Base-by-base conservation (phyloP, 2,113 vertebrate species). In the Osmerus mordax region DNA sequence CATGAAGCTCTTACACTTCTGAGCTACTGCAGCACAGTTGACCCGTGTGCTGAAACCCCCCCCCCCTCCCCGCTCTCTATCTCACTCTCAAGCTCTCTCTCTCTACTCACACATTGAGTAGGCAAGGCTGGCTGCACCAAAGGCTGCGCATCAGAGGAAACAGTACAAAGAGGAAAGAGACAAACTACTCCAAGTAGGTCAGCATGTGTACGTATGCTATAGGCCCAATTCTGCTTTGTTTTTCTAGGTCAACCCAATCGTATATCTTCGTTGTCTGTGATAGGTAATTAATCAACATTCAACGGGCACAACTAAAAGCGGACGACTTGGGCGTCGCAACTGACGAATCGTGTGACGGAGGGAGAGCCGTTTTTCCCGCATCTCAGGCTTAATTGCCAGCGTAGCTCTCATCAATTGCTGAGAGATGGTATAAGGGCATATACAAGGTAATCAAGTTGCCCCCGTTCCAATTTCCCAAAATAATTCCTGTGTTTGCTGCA, bases 401-500 rank as follows among this genome's bases (percentile, higher is more conserved):
- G 71, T 75, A 76, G 85, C 77, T 67, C 72, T 84, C 72, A 89
- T 84, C 90, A 89, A 88, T 83, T 86, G 87, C 74, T 25, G 71
- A 51, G 73, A 85, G 83, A 84, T 77, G 81, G 84, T 89, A 82
- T 87, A 69, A 84, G 80, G 83, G 81, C 84, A 78, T 67, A 78
- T 72, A 87, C 83, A 78, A 82, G 77, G 88, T 89, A 91, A 91
- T 91, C 86, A 89, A 80, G 87, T 84, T 86, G 84, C 90, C 84
- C 82, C 84, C 78, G 90, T 86, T 91, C 91, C 88, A 90, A 84
- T 91, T 93, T 92, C 90, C 89, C 78, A 87, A 92, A 92, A 93
- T 93, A 93, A 91, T 90, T 90, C 84, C 72, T 87, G 84, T 89
- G 83, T 91, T 92, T 91, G 89, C 89, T 90, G 91, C 91, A 91